A percentile compares a stretch with the other conserved stretches of the same genome.
phyloP scores from a whole-genome alignment of 2,888 invertebrate species.

The Tuta absoluta region DNA sequence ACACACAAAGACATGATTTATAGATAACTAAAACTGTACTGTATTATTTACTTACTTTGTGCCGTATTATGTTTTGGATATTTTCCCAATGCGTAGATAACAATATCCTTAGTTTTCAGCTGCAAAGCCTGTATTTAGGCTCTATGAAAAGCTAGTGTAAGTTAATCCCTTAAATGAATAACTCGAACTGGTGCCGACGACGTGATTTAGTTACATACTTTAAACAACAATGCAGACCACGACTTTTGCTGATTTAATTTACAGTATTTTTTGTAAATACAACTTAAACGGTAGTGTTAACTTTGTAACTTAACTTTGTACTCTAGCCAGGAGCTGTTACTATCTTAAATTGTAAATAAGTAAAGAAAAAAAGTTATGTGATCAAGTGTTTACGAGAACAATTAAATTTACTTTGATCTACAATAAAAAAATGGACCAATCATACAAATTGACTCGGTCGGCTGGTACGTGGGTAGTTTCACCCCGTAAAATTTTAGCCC shows the following conservation, averaged over 20 bases:
- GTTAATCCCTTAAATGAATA: neutral
- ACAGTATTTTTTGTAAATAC: neutral
- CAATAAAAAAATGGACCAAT: no score
- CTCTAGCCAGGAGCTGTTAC: neutral
- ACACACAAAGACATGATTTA: neutral
- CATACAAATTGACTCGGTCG: no score
- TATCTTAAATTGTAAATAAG: no score
- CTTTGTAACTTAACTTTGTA: no score
- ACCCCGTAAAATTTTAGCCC: no score
- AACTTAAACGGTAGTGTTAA: neutral
- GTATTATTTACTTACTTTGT: neutral
- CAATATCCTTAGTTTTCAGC: neutral
- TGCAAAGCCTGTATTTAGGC: neutral
- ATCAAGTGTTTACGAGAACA: no score
- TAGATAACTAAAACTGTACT: neutral
- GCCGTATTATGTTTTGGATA: slow-evolving; percentile 12
- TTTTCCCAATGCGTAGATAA: neutral
- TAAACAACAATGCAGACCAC: neutral
- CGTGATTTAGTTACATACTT: no score
- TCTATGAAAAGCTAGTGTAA: neutral
- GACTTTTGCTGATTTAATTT: slow-evolving; percentile 8
- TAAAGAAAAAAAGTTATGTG: no score
- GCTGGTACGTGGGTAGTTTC: no score
- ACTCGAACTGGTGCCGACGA: no score
- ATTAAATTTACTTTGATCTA: no score